These are phyloP conservation scores for Drosophila watanabei DNA, from an alignment of 1,140 invertebrate genomes.

Conservation along the genomic window DNA sequence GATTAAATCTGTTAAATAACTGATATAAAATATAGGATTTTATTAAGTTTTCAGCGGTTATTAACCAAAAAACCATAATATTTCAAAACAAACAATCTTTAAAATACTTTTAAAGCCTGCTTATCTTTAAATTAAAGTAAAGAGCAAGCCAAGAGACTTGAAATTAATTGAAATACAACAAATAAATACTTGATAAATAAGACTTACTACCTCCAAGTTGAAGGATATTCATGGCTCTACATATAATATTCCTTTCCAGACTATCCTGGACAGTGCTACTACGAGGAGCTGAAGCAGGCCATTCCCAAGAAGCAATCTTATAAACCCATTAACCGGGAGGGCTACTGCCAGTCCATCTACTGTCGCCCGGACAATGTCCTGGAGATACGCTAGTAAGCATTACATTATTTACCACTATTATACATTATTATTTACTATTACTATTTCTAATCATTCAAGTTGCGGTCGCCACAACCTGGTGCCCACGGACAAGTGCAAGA, in stretches of 20 bases:
- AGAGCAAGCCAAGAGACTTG: not conserved
- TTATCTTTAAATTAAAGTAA: too few species aligned
- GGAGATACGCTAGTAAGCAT: conserved; percentile 69
- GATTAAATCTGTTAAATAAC: not conserved
- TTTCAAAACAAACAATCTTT: too few species aligned
- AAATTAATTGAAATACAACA: not conserved
- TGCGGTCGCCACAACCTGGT: conserved; percentile 77
- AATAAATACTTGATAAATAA: not conserved
- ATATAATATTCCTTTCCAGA: conserved; percentile 32
- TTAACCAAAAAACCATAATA: too few species aligned
- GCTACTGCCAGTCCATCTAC: conserved; percentile 72
- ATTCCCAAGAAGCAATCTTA: conserved; percentile 79
- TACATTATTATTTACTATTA: not conserved
- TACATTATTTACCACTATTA: too few species aligned
- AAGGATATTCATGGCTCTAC: too few species aligned
- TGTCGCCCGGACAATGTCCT: conserved; percentile 76
- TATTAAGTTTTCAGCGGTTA: too few species aligned
- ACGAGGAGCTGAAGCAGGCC: conserved; percentile 75
- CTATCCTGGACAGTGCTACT: conserved; percentile 79
- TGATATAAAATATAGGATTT: too few species aligned
- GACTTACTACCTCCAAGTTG: too few species aligned
- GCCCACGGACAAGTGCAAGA: conserved; percentile 69
- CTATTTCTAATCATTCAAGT: conserved; percentile 15
- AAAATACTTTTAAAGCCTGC: too few species aligned
- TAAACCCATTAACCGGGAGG: conserved; percentile 79